A percentile compares a stretch with the other conserved stretches of the same genome.
Conservation (phyloP, 1,140 invertebrate genomes). For the Aphis craccivora region DNA sequence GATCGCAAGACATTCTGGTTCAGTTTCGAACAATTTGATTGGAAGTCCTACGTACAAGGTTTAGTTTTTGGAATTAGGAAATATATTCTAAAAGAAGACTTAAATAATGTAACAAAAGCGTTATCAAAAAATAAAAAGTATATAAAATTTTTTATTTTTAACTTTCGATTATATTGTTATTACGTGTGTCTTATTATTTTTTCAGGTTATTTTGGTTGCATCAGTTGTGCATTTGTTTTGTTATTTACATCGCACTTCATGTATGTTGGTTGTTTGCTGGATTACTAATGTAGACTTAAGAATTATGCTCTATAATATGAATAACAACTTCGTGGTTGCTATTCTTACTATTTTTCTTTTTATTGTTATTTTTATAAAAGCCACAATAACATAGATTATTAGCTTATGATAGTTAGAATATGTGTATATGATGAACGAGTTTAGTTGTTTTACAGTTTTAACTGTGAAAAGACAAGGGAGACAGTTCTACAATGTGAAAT, state of each 20-base stretch:
- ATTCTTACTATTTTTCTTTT: too few relatives aligned
- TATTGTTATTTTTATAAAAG: too few relatives aligned
- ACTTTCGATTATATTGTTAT: not conserved
- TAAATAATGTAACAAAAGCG: not conserved
- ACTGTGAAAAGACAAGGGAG: too few relatives aligned
- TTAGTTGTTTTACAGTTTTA: too few relatives aligned
- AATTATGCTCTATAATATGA: too few relatives aligned
- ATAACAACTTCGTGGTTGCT: too few relatives aligned
- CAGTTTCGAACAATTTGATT: not conserved
- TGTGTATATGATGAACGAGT: too few relatives aligned
- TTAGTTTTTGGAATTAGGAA: not conserved
- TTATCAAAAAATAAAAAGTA: not conserved
- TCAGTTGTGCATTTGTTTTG: not conserved
- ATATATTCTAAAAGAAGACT: not conserved
- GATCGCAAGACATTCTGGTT: not conserved
- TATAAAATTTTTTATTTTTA: not conserved
- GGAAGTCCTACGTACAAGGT: not conserved
- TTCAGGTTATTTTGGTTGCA: slow-evolving; percentile 19
- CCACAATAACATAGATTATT: too few relatives aligned
- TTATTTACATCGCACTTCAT: not conserved
- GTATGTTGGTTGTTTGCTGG: not conserved
- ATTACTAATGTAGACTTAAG: too few relatives aligned
- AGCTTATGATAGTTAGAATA: too few relatives aligned
- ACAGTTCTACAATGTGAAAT: too few relatives aligned
- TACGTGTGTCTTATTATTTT: not conserved